Conservation (phyloP, 2,888 invertebrate genomes). For the Rutpela maculata region DNA sequence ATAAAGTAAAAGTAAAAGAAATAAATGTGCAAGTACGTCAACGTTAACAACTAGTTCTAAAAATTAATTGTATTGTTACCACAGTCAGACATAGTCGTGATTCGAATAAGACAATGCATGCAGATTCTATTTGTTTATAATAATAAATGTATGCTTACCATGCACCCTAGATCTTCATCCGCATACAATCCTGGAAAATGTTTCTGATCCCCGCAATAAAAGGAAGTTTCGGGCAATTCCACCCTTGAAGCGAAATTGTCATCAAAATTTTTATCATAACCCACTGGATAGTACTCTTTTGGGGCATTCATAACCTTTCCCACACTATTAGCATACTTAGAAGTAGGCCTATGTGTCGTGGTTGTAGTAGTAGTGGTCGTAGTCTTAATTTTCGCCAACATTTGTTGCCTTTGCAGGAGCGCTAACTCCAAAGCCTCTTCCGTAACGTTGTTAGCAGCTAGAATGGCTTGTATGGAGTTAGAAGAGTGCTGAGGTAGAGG, state of each 20-base stretch:
- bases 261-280: slow-evolving; percentile 92
- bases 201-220: slow-evolving; percentile 91
- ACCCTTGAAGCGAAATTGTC: slow-evolving; percentile 91
- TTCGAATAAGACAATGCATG: too few species aligned
- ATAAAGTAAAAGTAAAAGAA: slow-evolving; percentile 32
- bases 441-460: slow-evolving; percentile 85
- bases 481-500: slow-evolving; percentile 58
- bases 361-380: slow-evolving; percentile 74
- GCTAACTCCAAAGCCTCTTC: slow-evolving; percentile 87
- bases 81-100: not conserved
- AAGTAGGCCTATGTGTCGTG: slow-evolving; percentile 72
- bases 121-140: not conserved
- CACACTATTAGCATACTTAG: slow-evolving; percentile 66
- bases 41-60: not conserved
- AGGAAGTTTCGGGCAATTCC: slow-evolving; percentile 88
- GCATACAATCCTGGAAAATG: slow-evolving; percentile 93
- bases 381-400: slow-evolving; percentile 70
- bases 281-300: slow-evolving; percentile 90
- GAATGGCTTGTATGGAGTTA: slow-evolving; percentile 66
- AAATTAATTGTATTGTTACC: not conserved
- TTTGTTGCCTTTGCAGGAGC: slow-evolving; percentile 80
- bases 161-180: slow-evolving; percentile 91
- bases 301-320: slow-evolving; percentile 92
- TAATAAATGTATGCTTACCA: slow-evolving; percentile 78
- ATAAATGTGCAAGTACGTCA: not conserved